Evolutionary conservation across 2,888 invertebrate species (phyloP).

Genomic region (Luperina testacea): DNA sequence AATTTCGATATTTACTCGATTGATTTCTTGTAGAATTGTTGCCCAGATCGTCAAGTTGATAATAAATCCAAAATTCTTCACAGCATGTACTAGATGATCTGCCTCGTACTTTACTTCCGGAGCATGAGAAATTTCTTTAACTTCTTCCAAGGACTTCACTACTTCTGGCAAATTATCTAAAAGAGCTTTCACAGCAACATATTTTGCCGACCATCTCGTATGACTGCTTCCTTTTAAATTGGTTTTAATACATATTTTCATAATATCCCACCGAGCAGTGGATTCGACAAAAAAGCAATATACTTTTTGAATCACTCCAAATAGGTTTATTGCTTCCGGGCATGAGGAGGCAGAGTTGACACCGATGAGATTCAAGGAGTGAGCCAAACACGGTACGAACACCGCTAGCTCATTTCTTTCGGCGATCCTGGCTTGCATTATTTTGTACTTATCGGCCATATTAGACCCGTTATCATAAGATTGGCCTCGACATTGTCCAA

Average conservation of each 20-base stretch:
- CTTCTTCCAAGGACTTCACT: background rate
- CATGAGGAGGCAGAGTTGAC: background rate
- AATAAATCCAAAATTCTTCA: background rate
- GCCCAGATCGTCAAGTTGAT: background rate
- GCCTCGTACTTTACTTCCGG: background rate
- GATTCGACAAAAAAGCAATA: constrained; percentile 37
- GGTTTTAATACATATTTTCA: background rate
- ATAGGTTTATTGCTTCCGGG: constrained; percentile 52
- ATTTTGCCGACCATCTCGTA: constrained; percentile 60
- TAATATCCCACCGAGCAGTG: background rate
- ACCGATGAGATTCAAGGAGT: background rate
- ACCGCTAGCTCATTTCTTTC: constrained; percentile 1
- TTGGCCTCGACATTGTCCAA: constrained; percentile 51
- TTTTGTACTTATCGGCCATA: background rate
- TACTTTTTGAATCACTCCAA: constrained; percentile 63
- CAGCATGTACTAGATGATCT: background rate
- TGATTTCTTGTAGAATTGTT: background rate
- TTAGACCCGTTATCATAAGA: constrained; percentile 3
- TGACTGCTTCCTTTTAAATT: constrained; percentile 47
- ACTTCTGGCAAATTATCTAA: constrained; percentile 1
- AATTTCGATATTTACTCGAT: background rate
- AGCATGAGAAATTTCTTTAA: background rate
- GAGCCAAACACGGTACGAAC: background rate
- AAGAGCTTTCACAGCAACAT: constrained; percentile 44
- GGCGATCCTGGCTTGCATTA: background rate